Evolutionary conservation across 2,113 vertebrate genomes (phyloP).

Genomic region (Pseudolaguvia tuberculata): DNA sequence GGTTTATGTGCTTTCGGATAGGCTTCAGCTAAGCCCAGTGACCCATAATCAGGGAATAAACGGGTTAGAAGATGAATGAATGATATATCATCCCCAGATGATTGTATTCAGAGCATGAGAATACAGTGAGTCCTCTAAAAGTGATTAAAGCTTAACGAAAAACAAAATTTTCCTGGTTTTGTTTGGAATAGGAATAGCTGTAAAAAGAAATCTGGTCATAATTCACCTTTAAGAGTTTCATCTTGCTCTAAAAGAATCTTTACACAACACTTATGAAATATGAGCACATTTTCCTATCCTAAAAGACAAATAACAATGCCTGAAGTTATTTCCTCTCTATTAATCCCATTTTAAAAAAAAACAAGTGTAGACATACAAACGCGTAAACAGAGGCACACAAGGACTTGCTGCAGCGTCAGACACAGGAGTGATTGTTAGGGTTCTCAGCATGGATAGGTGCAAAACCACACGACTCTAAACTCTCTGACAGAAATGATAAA

Average conservation of each 20-base stretch:
- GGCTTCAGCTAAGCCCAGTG: too few relatives aligned
- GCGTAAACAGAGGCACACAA: not conserved
- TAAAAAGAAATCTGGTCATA: not conserved
- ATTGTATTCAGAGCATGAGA: not conserved
- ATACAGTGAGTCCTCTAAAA: not conserved
- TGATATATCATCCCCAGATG: not conserved
- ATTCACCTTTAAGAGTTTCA: not conserved
- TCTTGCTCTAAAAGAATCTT: not conserved
- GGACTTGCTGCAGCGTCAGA: conserved; percentile 1
- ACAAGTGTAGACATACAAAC: not conserved
- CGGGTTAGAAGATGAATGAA: too few relatives aligned
- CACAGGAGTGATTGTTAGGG: conserved; percentile 40
- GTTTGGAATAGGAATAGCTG: not conserved
- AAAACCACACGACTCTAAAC: conserved; percentile 36
- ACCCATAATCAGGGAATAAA: too few relatives aligned
- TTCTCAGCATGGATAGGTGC: conserved; percentile 47
- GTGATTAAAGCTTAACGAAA: not conserved
- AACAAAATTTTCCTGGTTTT: too few relatives aligned
- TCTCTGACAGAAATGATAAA: conserved; percentile 54
- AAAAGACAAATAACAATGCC: not conserved
- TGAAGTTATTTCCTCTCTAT: not conserved
- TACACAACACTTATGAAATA: not conserved
- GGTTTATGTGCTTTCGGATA: too few relatives aligned
- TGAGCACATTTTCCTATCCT: not conserved
- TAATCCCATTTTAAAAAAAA: not conserved